Base-by-base conservation (phyloP, 2,113 vertebrate species). In the Pelusios castaneus region DNA sequence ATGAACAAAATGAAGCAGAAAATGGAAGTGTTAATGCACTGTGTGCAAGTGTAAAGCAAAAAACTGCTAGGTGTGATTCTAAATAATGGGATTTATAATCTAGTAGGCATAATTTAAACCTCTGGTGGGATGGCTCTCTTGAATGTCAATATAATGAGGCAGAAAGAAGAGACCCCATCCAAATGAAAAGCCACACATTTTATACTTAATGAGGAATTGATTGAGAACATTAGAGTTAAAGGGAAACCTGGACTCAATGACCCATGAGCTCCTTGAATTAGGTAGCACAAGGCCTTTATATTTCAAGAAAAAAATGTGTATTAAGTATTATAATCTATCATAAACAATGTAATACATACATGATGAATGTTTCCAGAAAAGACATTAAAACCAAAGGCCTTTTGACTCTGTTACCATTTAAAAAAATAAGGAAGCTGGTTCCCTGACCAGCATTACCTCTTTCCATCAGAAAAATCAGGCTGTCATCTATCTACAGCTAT, bases 141-240 rank as follows among this genome's bases (percentile, higher is more conserved):
- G 38, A 91, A 13, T 24, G 21, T 70, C 31, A 24, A 91, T 88
- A 85, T 77, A 91, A 38, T 92, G 92, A 96, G 84, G 90, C 87
- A 90, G 95, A 94, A 97, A 96, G 89, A 91, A 87, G 90, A 87
- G 92, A 84, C 78, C 90, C 56, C 38, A 41, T 1, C 0, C 54
- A 91, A 96, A 91, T 86, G 13, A 73, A 89, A 93, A 60, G 75
- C 56, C 73, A 27, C 77, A 96, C 76, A 89, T 91, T 93, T 94
- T 95, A 67, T 75, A 89, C 92, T 89, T 85, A 82, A 92, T 89
- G 94, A 67, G 27, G 58, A 96, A 95, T 83, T 92, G 96, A 93
- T 90, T 89, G 90, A 85, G 95, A 96, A 89, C 94, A 92, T 94
- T 87, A 84, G 95, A 92, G 93, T 95, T 93, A 97, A 95, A 94